Percentiles rank a stretch among this genome's conserved stretches.
Evolutionary conservation across 2,797 vertebrate species (phyloP).

Genomic region (Etheostoma nigrum): DNA sequence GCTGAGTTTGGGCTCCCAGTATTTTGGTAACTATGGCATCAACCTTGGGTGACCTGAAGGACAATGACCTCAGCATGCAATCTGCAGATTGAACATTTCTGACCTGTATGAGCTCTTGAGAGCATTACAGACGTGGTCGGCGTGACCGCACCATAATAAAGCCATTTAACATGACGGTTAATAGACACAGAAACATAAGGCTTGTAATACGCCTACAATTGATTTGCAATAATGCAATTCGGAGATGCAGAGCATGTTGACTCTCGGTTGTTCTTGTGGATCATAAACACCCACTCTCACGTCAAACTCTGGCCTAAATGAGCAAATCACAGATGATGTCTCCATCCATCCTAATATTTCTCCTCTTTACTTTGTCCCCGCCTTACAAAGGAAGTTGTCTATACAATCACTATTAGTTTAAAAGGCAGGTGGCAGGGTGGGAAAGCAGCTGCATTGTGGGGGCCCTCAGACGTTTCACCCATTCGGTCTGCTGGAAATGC

Average conservation of each 20-base stretch:
- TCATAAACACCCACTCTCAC: constrained; percentile 75
- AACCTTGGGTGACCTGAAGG: constrained; percentile 63
- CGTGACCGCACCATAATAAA: constrained; percentile 57
- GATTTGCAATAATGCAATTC: constrained; percentile 81
- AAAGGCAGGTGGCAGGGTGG: constrained; percentile 85
- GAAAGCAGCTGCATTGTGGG: constrained; percentile 84
- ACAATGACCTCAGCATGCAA: constrained; percentile 61
- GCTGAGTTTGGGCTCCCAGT: constrained; percentile 11
- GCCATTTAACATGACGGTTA: constrained; percentile 59
- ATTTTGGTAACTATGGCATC: constrained; percentile 49
- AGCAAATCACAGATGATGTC: constrained; percentile 74
- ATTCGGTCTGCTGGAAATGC: constrained; percentile 85
- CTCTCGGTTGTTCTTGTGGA: constrained; percentile 54
- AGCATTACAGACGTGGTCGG: constrained; percentile 39
- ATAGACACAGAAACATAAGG: constrained; percentile 68
- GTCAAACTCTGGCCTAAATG: constrained; percentile 71
- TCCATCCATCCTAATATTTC: constrained; percentile 84
- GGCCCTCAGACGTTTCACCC: constrained; percentile 74
- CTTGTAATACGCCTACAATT: constrained; percentile 72
- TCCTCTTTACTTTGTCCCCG: constrained; percentile 75
- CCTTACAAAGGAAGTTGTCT: constrained; percentile 82
- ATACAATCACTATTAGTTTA: constrained; percentile 88
- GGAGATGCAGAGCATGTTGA: constrained; percentile 64
- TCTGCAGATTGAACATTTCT: constrained; percentile 62
- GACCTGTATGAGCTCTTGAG: constrained; percentile 44